Percentiles rank a stretch among this genome's conserved stretches.
phyloP scores from a whole-genome alignment of 2,797 vertebrate genomes.

The Gymnothorax javanicus region DNA sequence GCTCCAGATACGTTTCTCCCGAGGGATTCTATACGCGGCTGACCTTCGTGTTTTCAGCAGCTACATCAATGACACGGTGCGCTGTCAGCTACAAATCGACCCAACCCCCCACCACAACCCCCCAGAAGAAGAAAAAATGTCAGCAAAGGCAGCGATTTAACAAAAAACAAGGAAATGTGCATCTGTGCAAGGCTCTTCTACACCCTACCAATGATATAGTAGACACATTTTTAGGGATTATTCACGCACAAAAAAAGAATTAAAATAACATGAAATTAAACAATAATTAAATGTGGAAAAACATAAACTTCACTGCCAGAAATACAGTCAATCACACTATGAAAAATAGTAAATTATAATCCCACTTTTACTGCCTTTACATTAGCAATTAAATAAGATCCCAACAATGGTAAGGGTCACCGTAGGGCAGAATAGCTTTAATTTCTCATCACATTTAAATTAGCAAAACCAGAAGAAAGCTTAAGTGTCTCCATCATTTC shows the following conservation, averaged over 20 bases:
- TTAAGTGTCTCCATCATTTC: background rate
- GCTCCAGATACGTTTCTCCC: slow-evolving; percentile 37
- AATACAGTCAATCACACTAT: background rate
- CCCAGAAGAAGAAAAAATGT: slow-evolving; percentile 14
- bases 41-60: slow-evolving; percentile 34
- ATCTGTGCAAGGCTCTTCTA: slow-evolving; percentile 26
- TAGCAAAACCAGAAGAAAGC: background rate
- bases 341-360: slow-evolving; percentile 20
- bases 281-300: too few species aligned
- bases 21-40: slow-evolving; percentile 27
- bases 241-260: too few species aligned
- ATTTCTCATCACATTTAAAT: background rate
- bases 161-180: background rate
- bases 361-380: background rate
- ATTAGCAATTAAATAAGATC: background rate
- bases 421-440: background rate
- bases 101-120: background rate
- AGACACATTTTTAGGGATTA: background rate
- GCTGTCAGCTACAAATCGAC: background rate
- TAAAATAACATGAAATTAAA: background rate
- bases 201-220: slow-evolving; percentile 28
- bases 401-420: background rate
- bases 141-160: slow-evolving; percentile 27
- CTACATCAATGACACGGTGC: slow-evolving; percentile 30
- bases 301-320: too few species aligned